Base-by-base conservation (phyloP, 2,888 invertebrate genomes). In the Pseudococcus longispinus region DNA sequence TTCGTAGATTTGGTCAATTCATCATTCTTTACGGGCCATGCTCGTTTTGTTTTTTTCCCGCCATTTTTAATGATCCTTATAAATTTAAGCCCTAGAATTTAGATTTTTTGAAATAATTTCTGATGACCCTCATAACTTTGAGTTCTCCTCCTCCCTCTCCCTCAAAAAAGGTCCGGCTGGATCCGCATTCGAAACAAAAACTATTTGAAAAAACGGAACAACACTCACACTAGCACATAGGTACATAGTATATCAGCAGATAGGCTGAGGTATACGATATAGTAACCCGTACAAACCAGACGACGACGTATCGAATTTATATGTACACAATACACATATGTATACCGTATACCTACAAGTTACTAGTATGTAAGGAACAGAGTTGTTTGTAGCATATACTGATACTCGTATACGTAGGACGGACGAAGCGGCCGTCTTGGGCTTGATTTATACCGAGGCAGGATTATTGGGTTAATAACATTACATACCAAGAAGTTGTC, bases 381-480 rank as follows among this genome's bases (percentile, higher is more conserved):
- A 60, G 60, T 60, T 60, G 60, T 60, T 55, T 55, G 55, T 55
- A 60, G 60, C 60, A 23, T 60, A 60, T 60, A 60, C 23, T 23
- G 18, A 60, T 60, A 60, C 60, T 60, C 23, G 15, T 60, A 60
- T 9, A 60, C 23, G 23, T 23, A 55, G n/a, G 55, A 18, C 23
- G 60, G 60, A 60, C 44, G 82, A n/a, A 55, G 20, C 20, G 51
- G 84, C 32, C 32, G 55, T 55, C 84, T 60, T 60, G 60, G 60
- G 84, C 26, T 84, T 84, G 84, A 84, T 84, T 84, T 70, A 85
- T 85, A 85, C 85, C 20, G 51, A 42, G 60, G 85, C 85, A 60
- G 70, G 55, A 42, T 85, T 85, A 85, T 70, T 70, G 44, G 85
- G 85, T 85, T 85, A 85, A 85, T 85, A 85, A 85, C 85, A 85